Base-by-base conservation (phyloP, 2,113 vertebrate species). In the Capreolus pygargus region DNA sequence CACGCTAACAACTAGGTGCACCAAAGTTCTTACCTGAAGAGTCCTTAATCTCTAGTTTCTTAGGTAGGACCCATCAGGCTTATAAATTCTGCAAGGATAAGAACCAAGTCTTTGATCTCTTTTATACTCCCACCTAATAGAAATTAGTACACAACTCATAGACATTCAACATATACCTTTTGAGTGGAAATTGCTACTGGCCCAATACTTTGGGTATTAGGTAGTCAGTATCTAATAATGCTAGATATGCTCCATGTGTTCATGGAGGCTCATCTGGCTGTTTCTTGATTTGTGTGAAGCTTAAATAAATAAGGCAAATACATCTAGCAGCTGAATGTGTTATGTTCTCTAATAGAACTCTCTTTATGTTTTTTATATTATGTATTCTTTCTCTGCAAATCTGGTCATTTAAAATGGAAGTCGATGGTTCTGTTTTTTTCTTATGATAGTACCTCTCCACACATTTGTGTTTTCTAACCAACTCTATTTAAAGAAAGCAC, bases 401-500 rank as follows among this genome's bases (percentile, higher is more conserved):
- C 70, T 95, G 94, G 55, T 97, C 96, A 92, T 98, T 94, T 97
- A 98, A 98, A 98, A 96, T 89, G 96, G 76, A 93, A 97, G 92
- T 78, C 90, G 60, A 83, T 89, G 12, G 27, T 95, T 95, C 33
- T 97, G 43, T 88, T 98, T 94, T 97, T 97, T 94, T 92, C 94
- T 92, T 94, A 83, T 64, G 90, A 64, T 87, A 88, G 89, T 79
- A 93, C 95, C n/a, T 97, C 86, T 92, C 94, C 36, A 27, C 10
- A 67, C 83, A 82, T 97, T n/a, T 86, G 86, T 97, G 94, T 97
- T 98, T 74, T 91, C 86, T 98, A 97, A 97, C 91, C 98, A 97
- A 96, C 39, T 94, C 78, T 95, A 36, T 90, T 94, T 94, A 89
- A 98, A 95, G 92, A 94, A 95, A 98, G 70, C 87, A 89, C 50